Evolutionary conservation across 2,797 vertebrate genomes (phyloP), one percentile per base, ranked within the genome.

Genomic region (Salarias fasciatus): DNA sequence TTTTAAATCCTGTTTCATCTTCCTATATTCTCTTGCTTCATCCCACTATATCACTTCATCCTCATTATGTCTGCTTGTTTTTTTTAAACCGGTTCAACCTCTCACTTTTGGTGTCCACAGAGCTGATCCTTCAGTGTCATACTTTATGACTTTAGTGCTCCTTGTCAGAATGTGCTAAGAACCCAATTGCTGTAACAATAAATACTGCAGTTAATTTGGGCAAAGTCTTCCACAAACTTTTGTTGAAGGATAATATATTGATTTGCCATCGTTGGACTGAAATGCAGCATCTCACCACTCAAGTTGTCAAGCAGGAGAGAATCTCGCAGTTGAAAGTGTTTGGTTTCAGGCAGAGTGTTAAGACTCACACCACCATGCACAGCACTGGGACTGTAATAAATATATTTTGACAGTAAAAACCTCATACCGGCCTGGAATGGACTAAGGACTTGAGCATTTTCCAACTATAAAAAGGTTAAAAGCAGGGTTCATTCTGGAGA

Each of bases 11-110:
- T 64, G 30, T 58, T 75, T 66, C 52, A 51, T 78, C 31, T 76
- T 69, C 60, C 41, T 41, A 52, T 55, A 35, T 47, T 14, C 10
- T 43, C n/a, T 11, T 12, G 43, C 15, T 54, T 47, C 43, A 30
- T 56, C 50, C 18, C 38, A 46, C 45, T 72, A 31, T 13, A 64
- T 79, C 59, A 61, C 47, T 58, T 69, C 62, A 59, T 55, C 53
- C 57, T 71, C 65, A 72, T 73, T 72, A 72, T 74, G 57, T 77
- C 64, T 50, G 47, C 43, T 52, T 69, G 45, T 40, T 42, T 72
- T 42, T 72, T 61, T 68, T 42, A 41, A 55, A 79, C 61, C 15
- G 35, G 33, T 35, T 35, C 33, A 9, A 35, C 33, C 30, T 4
- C 9, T 35, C 18, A 24, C 18, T 35, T 35, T 35, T 6, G 6